Percentiles rank a stretch among this genome's conserved stretches.
phyloP scores from a whole-genome alignment of 2,888 invertebrate genomes.

The Camptogramma bilineatum region DNA sequence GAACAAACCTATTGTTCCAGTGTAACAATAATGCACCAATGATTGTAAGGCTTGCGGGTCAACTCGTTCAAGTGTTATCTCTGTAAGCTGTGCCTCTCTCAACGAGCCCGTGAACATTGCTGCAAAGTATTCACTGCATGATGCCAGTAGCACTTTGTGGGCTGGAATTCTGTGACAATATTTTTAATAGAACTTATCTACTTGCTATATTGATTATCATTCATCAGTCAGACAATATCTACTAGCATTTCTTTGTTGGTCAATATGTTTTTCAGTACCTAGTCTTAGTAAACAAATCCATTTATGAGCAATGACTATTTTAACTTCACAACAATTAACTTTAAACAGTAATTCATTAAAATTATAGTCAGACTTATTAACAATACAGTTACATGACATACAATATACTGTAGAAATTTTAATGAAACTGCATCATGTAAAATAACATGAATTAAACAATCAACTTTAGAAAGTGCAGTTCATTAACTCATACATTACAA shows the following conservation, averaged over 20 bases:
- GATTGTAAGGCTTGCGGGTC: slow-evolving; percentile 94
- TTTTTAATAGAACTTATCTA: not conserved
- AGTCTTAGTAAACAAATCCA: too few relatives aligned
- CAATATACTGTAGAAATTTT: too few relatives aligned
- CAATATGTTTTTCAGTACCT: too few relatives aligned
- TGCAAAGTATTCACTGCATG: slow-evolving; percentile 97
- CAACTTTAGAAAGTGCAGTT: slow-evolving; percentile 34
- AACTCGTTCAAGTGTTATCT: slow-evolving; percentile 93
- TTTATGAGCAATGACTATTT: too few relatives aligned
- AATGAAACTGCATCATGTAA: not conserved
- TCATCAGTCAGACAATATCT: too few relatives aligned
- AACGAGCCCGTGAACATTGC: slow-evolving; percentile 97
- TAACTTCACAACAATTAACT: too few relatives aligned
- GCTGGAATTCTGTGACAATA: slow-evolving; percentile 87
- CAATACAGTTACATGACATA: too few relatives aligned
- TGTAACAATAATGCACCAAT: slow-evolving; percentile 96
- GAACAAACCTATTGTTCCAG: slow-evolving; percentile 87
- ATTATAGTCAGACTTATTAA: too few relatives aligned
- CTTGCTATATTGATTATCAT: too few relatives aligned
- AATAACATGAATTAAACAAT: too few relatives aligned
- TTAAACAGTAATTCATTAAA: too few relatives aligned
- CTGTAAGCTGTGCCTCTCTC: slow-evolving; percentile 92
- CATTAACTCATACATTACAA: slow-evolving; percentile 35
- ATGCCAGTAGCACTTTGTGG: slow-evolving; percentile 95
- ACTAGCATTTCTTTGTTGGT: too few relatives aligned